Evolutionary conservation across 2,113 vertebrate genomes (phyloP).

Genomic region (Ariopsis seemanni): DNA sequence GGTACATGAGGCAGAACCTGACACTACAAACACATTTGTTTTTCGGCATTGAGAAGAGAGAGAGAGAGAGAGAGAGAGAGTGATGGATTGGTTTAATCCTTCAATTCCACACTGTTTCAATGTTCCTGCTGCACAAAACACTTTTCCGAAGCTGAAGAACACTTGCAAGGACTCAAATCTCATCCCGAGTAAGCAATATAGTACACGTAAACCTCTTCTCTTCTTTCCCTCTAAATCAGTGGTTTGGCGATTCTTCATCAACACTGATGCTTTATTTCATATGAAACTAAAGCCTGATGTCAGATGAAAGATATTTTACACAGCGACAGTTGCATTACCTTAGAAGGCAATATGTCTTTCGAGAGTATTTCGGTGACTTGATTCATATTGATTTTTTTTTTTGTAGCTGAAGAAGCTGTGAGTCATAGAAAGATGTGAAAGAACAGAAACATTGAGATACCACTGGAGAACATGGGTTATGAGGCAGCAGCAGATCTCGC

Average conservation of each 20-base stretch:
- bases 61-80: neutral
- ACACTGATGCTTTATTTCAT: conserved; percentile 11
- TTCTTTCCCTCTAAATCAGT: neutral
- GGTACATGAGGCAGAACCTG: conserved; percentile 48
- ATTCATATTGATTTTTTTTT: conserved; percentile 47
- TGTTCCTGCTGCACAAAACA: neutral
- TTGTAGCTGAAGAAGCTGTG: conserved; percentile 17
- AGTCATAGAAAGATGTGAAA: conserved; percentile 45
- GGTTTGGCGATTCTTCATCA: neutral
- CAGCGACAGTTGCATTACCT: conserved; percentile 45
- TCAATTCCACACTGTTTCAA: conserved; percentile 26
- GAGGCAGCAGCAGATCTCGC: conserved; percentile 19
- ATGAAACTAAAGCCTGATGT: conserved; percentile 29
- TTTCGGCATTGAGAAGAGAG: conserved; percentile 12
- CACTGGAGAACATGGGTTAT: conserved; percentile 29
- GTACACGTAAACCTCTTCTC: conserved; percentile 8
- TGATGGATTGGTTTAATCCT: conserved; percentile 45
- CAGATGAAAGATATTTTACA: conserved; percentile 52
- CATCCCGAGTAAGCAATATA: neutral
- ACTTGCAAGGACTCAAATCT: neutral
- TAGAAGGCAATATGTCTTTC: conserved; percentile 17
- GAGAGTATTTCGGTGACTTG: conserved; percentile 29
- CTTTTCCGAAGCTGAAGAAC: neutral
- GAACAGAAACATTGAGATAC: conserved; percentile 50
- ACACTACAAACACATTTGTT: conserved; percentile 43